Conservation (phyloP, 2,888 invertebrate genomes). For the Sclerodermus sp. region DNA sequence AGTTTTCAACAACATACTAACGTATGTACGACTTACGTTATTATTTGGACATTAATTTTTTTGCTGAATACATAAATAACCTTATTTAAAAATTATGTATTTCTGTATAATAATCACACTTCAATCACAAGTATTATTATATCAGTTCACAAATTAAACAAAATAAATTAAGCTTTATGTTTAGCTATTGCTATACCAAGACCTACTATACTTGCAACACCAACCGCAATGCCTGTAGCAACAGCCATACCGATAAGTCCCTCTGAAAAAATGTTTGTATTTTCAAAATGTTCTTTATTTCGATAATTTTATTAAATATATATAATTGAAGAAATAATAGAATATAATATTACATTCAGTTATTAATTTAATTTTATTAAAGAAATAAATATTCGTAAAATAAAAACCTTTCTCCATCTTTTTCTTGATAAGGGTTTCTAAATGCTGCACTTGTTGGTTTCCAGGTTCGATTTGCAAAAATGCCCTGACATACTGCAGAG, state of each 20-base stretch:
- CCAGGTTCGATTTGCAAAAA: slow-evolving; percentile 81
- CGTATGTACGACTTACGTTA: too few relatives aligned
- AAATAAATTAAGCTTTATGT: slow-evolving; percentile 34
- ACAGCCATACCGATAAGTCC: slow-evolving; percentile 87
- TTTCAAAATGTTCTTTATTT: neutral
- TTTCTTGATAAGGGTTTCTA: slow-evolving; percentile 82
- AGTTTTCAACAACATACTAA: too few relatives aligned
- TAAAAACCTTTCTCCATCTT: slow-evolving; percentile 79
- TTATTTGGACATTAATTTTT: too few relatives aligned
- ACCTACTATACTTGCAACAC: slow-evolving; percentile 79
- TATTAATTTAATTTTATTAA: slow-evolving; percentile 13
- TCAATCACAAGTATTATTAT: neutral
- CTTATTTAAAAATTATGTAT: too few relatives aligned
- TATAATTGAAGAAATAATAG: slow-evolving; percentile 14
- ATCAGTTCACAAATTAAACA: neutral
- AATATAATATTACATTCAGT: too few relatives aligned
- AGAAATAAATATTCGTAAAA: slow-evolving; percentile 14
- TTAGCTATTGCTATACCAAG: slow-evolving; percentile 78
- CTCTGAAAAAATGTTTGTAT: slow-evolving; percentile 60
- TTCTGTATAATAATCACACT: neutral
- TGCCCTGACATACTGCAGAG: slow-evolving; percentile 78
- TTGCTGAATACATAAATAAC: too few relatives aligned
- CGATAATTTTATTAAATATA: too few relatives aligned
- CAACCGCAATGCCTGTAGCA: slow-evolving; percentile 85
- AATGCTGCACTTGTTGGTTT: slow-evolving; percentile 83